These are phyloP conservation scores for Lophotriccus pileatus DNA, from an alignment of 2,797 vertebrate genomes.

Conservation along the genomic window DNA sequence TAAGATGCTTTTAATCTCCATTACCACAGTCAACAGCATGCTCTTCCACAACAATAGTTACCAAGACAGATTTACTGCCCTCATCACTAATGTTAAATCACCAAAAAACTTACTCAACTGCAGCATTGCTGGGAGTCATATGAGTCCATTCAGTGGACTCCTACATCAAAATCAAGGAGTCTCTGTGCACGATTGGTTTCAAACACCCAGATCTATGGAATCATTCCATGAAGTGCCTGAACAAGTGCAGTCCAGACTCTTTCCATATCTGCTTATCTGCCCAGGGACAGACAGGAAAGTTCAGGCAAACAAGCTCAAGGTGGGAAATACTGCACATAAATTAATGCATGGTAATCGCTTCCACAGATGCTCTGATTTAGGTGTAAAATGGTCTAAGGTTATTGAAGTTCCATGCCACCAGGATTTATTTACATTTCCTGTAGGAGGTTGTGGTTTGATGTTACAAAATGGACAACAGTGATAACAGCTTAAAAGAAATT, in stretches of 20 bases:
- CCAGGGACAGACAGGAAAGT: neutral
- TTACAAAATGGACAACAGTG: neutral
- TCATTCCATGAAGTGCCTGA: neutral
- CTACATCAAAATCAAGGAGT: neutral
- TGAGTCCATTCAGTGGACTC: neutral
- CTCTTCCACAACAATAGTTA: neutral
- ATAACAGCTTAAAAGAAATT: neutral
- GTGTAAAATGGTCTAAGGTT: constrained; percentile 36
- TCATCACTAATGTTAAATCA: neutral
- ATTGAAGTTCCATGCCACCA: constrained; percentile 23
- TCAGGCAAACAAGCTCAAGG: neutral
- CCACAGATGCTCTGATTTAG: constrained; percentile 41
- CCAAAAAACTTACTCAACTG: neutral
- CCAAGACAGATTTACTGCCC: neutral
- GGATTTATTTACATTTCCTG: constrained; percentile 52
- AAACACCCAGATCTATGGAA: neutral
- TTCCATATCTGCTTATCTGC: neutral
- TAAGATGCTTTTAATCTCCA: constrained; percentile 35
- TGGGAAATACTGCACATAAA: constrained; percentile 11
- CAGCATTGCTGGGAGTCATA: neutral
- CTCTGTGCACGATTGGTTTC: neutral
- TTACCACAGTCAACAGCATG: neutral
- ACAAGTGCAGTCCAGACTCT: neutral
- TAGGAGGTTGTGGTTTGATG: constrained; percentile 8
- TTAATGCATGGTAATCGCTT: constrained; percentile 39